Evolutionary conservation across 2,888 invertebrate genomes (phyloP).

Genomic region (Crematogaster levior): DNA sequence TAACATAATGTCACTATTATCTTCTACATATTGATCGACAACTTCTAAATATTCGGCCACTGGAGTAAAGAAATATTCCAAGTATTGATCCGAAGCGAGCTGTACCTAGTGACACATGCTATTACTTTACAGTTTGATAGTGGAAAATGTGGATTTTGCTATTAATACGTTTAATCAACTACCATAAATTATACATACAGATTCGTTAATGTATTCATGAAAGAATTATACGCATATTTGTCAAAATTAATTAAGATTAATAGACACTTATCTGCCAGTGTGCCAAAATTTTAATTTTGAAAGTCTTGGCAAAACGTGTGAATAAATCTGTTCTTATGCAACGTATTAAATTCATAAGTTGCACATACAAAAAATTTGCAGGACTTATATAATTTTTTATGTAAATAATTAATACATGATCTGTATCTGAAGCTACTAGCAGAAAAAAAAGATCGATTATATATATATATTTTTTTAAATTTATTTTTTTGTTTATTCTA

Average conservation of each 20-base stretch:
- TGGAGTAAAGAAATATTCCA: conserved; percentile 46
- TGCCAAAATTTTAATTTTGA: neutral
- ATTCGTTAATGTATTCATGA: neutral
- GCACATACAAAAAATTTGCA: neutral
- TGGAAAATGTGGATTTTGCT: conserved; percentile 18
- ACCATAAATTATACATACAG: neutral
- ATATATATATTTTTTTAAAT: neutral
- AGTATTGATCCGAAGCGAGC: conserved; percentile 61
- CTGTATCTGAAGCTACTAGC: neutral
- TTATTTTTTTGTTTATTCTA: no score
- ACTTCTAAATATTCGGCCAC: conserved; percentile 55
- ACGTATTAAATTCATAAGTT: neutral
- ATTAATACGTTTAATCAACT: conserved; percentile 9
- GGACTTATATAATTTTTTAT: neutral
- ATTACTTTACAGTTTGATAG: conserved; percentile 37
- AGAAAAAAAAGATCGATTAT: neutral
- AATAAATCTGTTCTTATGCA: neutral
- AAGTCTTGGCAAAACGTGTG: neutral
- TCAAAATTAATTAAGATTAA: conserved; percentile 30
- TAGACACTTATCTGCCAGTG: neutral
- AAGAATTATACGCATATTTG: conserved; percentile 12
- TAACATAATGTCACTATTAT: conserved; percentile 12
- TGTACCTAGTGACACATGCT: conserved; percentile 45
- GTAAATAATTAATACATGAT: neutral
- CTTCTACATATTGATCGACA: conserved; percentile 41